Conservation (phyloP, 2,888 invertebrate species). For the Idaea aversata region DNA sequence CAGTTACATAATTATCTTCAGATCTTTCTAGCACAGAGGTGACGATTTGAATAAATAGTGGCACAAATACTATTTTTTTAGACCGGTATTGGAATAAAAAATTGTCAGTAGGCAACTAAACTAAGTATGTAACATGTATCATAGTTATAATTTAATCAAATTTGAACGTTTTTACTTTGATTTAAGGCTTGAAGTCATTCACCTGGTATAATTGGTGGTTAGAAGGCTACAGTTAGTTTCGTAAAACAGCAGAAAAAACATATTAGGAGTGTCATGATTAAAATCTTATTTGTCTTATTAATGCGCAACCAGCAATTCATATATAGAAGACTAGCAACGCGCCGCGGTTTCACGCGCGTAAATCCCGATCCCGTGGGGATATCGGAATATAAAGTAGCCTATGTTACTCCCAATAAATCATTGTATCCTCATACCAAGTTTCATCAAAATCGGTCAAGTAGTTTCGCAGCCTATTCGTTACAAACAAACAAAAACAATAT, state of each 20-base stretch:
- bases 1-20: background rate
- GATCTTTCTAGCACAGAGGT: background rate
- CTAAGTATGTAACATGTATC: background rate
- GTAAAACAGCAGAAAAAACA: background rate
- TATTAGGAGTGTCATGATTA: background rate
- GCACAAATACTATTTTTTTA: background rate
- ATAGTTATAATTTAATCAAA: background rate
- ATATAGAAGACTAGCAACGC: too few relatives aligned
- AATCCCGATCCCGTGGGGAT: too few relatives aligned
- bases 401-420: too few relatives aligned
- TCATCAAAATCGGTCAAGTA: too few relatives aligned
- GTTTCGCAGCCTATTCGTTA: too few relatives aligned
- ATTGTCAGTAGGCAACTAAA: background rate
- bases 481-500: too few relatives aligned
- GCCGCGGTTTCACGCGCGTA: too few relatives aligned
- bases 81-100: background rate
- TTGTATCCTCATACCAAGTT: too few relatives aligned
- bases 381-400: too few relatives aligned
- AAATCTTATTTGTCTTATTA: background rate
- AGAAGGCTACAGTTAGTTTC: background rate
- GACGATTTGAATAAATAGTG: background rate
- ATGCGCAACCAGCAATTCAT: too few relatives aligned
- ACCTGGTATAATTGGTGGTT: background rate
- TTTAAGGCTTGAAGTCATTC: background rate
- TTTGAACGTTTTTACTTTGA: background rate